Evolutionary conservation across 1,140 invertebrate genomes (phyloP), one percentile per base, ranked within the genome.

Genomic region (Drosophila leontia): DNA sequence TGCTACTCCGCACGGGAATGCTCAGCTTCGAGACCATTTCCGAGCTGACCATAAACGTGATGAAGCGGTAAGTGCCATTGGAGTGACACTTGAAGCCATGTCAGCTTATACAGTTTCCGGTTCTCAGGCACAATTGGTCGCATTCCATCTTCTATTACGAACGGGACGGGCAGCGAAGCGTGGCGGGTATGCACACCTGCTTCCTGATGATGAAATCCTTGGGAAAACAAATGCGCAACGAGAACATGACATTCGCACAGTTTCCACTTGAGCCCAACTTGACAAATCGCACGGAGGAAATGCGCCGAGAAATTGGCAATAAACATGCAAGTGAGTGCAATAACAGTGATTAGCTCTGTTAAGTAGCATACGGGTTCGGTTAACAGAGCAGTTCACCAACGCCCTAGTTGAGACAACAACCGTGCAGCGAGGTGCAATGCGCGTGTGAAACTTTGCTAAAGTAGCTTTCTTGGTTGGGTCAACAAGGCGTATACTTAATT

Each of bases 1-100:
- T 97, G 94, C 94, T 96, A 13, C 94, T 96, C 0, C 94, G 96
- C 58, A 94, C 95, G 7, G 96, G 96, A 15, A 94, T 94, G 13
- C 80, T 96, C 8, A 95, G 95, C 6, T 97, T 96, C 75, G 94
- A 95, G 79, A 95, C 96, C 51, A 94, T 97, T 48, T 94, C 95
- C 0, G 94, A 95, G 45, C 95, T 97, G 85, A 94, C 97, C 60
- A 94, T 96, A 39, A 93, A 94, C 15, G 90, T 97, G 17, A 95
- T 97, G 94, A 92, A 95, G 77, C 93, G 94, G 96, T 96, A 87
- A 94, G 94, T 94, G 17, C 17, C 19, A 44, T 17, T 6, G 2
- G n/a, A 26, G 23, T 26, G 32, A 34, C 19, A 48, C 15, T 1
- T 32, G 9, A 15, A 65, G 50, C 34, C 48, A 12, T 32, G 37